Base-by-base conservation (phyloP, 1,140 invertebrate species). In the Drosophila arawakana region DNA sequence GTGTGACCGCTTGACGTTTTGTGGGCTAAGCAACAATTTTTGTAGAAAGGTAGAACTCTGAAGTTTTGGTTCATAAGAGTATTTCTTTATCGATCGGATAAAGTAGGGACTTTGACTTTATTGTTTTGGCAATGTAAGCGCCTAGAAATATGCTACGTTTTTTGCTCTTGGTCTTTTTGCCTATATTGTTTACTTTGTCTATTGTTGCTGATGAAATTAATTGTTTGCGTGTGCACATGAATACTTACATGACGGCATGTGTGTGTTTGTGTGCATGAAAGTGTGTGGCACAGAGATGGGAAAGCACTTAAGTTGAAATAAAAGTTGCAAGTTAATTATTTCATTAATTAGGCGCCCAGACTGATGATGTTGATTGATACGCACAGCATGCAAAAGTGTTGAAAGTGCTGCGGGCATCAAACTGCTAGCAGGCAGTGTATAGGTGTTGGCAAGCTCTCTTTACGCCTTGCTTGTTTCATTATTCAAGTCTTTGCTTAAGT, bases 291-390 rank as follows among this genome's bases (percentile, higher is more conserved):
- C 70, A 80, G 75, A 74, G 78, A 70, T 80, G 63, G 55, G 66
- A 70, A 78, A 80, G 75, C 75, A 80, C 78, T 78, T 80, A 80
- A 61, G 70, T 43, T 73, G 78, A 69, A 77, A 67, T 65, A 76
- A 80, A 78, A 80, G 78, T 78, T 78, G 78, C 78, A 78, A 80
- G 75, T 78, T 80, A 80, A 80, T 80, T 80, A 80, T 80, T 80
- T 78, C 70, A 80, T 80, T 80, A 80, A 80, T 77, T 80, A 78
- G 73, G 25, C 68, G 50, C 73, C 9, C 39, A 75, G 60, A 66
- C 57, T 68, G 58, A 65, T 75, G 65, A 73, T 65, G 75, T 78
- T 80, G 75, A 80, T 80, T 80, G 78, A 80, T 80, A 66, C 52
- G 69, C 43, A 41, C 41, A 44, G 37, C 43, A 59, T 52, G 68